Evolutionary conservation across 1,140 invertebrate genomes (phyloP).

Genomic region (Leptinotarsa lineolata): DNA sequence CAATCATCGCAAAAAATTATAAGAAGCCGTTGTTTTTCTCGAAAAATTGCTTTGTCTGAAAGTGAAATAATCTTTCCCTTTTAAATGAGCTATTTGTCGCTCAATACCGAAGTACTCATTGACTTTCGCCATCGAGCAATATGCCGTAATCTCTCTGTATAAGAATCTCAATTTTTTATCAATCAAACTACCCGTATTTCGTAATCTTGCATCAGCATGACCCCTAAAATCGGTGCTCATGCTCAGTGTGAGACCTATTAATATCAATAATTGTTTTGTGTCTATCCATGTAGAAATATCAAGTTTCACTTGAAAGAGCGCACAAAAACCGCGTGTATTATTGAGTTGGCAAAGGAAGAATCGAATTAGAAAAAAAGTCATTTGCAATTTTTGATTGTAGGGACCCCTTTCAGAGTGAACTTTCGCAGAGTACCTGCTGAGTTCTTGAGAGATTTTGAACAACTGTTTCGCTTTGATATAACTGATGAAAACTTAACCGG

Average conservation of each 20-base stretch:
- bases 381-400: constrained; percentile 27
- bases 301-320: constrained; percentile 39
- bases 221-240: background rate
- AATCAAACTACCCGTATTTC: background rate
- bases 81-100: too few relatives aligned
- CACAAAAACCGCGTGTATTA: background rate
- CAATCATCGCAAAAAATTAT: too few relatives aligned
- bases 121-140: too few relatives aligned
- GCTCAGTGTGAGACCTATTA: constrained; percentile 28
- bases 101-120: too few relatives aligned
- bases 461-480: constrained; percentile 17
- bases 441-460: constrained; percentile 6
- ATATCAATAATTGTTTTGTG: constrained; percentile 38
- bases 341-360: background rate
- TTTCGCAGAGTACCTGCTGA: constrained; percentile 21
- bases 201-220: background rate
- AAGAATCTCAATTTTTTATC: background rate
- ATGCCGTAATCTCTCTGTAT: too few relatives aligned
- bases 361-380: constrained; percentile 21
- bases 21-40: too few relatives aligned
- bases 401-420: constrained; percentile 14
- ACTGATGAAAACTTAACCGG: background rate
- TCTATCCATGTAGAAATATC: constrained; percentile 42
- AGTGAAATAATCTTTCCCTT: too few relatives aligned
- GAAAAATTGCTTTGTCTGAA: too few relatives aligned